Evolutionary conservation across 2,888 invertebrate genomes (phyloP).

Genomic region (Malacosoma neustria): DNA sequence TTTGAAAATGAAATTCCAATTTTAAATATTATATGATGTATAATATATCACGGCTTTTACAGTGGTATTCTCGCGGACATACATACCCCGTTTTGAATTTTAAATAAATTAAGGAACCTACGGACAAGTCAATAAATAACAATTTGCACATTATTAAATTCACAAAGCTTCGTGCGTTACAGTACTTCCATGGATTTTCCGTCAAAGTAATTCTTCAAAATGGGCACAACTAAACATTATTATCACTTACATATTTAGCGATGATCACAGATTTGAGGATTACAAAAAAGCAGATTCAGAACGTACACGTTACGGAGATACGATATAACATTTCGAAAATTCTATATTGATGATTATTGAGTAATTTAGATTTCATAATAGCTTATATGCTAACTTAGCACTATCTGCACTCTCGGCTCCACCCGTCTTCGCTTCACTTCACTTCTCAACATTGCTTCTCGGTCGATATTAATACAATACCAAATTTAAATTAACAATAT

Average conservation of each 20-base stretch:
- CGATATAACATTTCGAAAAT: constrained; percentile 67
- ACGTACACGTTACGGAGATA: constrained; percentile 70
- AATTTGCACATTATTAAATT: constrained; percentile 55
- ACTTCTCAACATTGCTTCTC: constrained; percentile 67
- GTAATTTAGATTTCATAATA: constrained; percentile 70
- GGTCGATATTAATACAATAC: constrained; percentile 69
- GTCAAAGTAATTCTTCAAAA: constrained; percentile 43
- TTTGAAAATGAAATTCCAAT: constrained; percentile 54
- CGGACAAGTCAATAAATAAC: constrained; percentile 70
- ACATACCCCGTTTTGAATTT: constrained; percentile 67
- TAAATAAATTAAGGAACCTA: constrained; percentile 69
- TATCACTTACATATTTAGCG: constrained; percentile 67
- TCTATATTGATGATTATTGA: constrained; percentile 71
- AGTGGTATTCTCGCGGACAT: constrained; percentile 70
- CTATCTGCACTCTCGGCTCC: constrained; percentile 62
- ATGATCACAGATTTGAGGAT: constrained; percentile 74
- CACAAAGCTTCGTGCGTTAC: too few species aligned
- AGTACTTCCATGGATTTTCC: too few species aligned
- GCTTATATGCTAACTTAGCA: constrained; percentile 67
- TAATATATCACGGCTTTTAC: constrained; percentile 74
- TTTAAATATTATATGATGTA: constrained; percentile 71
- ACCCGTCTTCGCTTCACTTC: constrained; percentile 15
- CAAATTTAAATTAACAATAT: constrained; percentile 72
- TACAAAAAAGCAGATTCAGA: constrained; percentile 72
- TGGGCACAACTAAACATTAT: constrained; percentile 55